Percentiles rank a stretch among this genome's conserved stretches.
Evolutionary conservation across 2,113 vertebrate genomes (phyloP).

Genomic region (Plestiodon gilberti): DNA sequence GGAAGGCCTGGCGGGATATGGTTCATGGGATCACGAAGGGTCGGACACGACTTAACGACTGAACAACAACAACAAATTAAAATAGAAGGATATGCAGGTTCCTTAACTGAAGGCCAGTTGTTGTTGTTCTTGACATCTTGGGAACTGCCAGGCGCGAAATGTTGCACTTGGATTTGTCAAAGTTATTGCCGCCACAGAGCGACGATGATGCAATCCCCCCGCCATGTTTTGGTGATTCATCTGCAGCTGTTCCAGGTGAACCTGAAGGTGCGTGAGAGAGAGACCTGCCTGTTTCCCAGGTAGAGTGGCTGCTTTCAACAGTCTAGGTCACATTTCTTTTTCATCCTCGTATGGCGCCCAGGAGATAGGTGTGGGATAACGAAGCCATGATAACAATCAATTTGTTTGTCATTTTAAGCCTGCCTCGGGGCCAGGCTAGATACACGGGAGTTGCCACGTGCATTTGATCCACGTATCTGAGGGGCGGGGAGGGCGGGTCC

Average conservation of each 20-base stretch:
- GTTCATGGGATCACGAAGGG: too few relatives aligned
- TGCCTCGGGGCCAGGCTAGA: neutral
- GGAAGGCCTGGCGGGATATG: too few relatives aligned
- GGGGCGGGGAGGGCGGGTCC: too few relatives aligned
- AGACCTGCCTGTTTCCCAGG: neutral
- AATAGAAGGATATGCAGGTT: slow-evolving; percentile 26
- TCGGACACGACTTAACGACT: too few relatives aligned
- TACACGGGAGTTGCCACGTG: too few relatives aligned
- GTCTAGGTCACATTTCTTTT: neutral
- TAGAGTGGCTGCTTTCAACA: neutral
- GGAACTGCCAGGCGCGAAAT: neutral
- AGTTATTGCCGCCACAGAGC: neutral
- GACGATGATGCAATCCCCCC: rapidly evolving
- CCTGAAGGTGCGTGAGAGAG: too few relatives aligned
- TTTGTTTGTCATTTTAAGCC: neutral
- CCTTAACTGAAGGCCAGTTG: neutral
- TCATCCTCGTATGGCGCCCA: neutral
- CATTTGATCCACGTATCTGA: too few relatives aligned
- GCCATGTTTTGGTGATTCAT: neutral
- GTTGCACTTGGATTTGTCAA: neutral
- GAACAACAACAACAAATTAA: too few relatives aligned
- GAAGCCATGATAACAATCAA: neutral
- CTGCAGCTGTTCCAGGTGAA: neutral
- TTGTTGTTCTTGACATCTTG: rapidly evolving
- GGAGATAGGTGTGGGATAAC: neutral